Conservation (phyloP, 2,113 vertebrate species). For the Urocitellus parryii region DNA sequence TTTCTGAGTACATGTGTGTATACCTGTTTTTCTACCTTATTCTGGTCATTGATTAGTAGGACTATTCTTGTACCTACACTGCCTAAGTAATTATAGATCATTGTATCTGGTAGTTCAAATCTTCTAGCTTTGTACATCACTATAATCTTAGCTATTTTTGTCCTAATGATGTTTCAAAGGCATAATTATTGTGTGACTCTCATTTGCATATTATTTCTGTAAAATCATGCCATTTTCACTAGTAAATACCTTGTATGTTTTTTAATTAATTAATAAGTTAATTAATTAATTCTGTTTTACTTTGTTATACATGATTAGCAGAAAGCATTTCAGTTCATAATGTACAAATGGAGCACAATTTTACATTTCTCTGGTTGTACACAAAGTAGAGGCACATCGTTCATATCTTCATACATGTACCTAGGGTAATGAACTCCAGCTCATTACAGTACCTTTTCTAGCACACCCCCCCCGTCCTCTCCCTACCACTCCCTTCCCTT, state of each 20-base stretch:
- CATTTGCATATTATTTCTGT: background rate
- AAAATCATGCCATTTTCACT: background rate
- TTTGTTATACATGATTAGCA: too few relatives aligned
- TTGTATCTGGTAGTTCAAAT: background rate
- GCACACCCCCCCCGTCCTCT: fast-evolving
- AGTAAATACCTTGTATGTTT: background rate
- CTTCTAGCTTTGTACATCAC: background rate
- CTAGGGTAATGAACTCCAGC: too few relatives aligned
- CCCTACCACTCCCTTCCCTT: too few relatives aligned
- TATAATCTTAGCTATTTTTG: background rate
- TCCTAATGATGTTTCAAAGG: background rate
- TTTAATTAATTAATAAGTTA: too few relatives aligned
- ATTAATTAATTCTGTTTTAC: too few relatives aligned
- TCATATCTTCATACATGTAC: too few relatives aligned
- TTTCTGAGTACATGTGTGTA: background rate
- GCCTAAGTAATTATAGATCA: background rate
- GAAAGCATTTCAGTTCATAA: too few relatives aligned
- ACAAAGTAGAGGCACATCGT: too few relatives aligned
- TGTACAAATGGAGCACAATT: too few relatives aligned
- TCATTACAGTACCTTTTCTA: too few relatives aligned
- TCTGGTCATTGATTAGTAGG: background rate
- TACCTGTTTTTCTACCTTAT: background rate
- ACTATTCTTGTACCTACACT: background rate
- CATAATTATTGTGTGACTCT: background rate
- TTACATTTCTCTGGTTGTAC: too few relatives aligned